Percentiles rank a stretch among this genome's conserved stretches.
phyloP scores from a whole-genome alignment of 2,797 vertebrate species.

The Xerus rutilus region DNA sequence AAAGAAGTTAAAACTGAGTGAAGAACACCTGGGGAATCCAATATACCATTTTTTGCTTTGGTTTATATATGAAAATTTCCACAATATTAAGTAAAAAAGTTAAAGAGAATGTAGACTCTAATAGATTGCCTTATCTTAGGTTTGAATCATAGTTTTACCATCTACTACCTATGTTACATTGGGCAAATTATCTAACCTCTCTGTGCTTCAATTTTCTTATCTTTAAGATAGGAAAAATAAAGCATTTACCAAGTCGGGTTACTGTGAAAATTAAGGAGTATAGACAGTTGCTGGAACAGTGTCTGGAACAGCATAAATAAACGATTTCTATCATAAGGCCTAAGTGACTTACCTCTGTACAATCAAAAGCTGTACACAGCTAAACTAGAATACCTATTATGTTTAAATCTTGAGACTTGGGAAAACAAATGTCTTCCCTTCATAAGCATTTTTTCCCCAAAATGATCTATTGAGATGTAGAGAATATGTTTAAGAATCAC shows the following conservation, averaged over 20 bases:
- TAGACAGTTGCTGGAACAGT: not conserved
- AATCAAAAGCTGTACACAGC: not conserved
- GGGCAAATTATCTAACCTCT: not conserved
- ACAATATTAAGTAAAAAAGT: not conserved
- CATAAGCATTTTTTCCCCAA: not conserved
- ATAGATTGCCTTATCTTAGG: not conserved
- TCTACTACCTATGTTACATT: not conserved
- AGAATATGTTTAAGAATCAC: not conserved
- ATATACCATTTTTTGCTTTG: slow-evolving; percentile 20
- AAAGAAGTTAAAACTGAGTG: not conserved
- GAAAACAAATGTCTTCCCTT: not conserved
- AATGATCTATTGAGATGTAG: not conserved
- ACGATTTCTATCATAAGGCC: not conserved
- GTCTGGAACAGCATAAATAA: not conserved
- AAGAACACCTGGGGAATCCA: not conserved
- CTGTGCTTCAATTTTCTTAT: not conserved
- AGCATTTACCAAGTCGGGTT: not conserved
- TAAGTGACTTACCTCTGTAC: not conserved
- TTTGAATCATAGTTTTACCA: not conserved
- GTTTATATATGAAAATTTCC: not conserved
- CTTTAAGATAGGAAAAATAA: not conserved
- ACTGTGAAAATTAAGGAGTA: not conserved
- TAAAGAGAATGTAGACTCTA: not conserved
- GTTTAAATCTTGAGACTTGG: not conserved
- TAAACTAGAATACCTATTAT: not conserved